Evolutionary conservation across 2,113 vertebrate genomes (phyloP), one percentile per base, ranked within the genome.

Genomic region (Bufo gargarizans): DNA sequence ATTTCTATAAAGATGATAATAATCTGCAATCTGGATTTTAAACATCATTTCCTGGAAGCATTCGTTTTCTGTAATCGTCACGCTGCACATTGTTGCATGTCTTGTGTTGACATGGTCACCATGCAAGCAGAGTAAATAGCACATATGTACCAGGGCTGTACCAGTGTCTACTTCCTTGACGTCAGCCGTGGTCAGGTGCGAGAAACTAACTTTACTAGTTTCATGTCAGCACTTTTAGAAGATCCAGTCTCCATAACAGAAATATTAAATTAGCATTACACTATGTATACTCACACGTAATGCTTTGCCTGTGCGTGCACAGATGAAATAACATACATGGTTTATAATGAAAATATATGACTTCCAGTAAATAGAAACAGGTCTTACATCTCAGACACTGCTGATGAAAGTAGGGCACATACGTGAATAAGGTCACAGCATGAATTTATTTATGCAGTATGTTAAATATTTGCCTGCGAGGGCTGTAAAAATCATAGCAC

Each of bases 131-230:
- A 55, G 47, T 74, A 88, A 83, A 88, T 72, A 88, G 80, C 50
- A 83, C 9, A 63, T 22, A 67, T 69, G 19, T 49, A 3, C 45
- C 14, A 55, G 20, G 6, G 4, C 22, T 69, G 20, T 50, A 76
- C 53, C 80, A 77, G 33, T 83, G 43, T 83, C 71, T 82, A 22
- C 56, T 88, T 84, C 87, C 87, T 88, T 77, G 80, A 84, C 59
- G 87, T 77, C 43, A 83, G 72, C 69, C 77, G 71, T 84, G 87
- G 80, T 84, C 59, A 77, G n/a, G n/a, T 16, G 43, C 69, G 61
- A 82, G 80, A 77, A 88, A 22, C 76, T 53, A 83, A 71, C 80
- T 69, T 59, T 53, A 82, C n/a, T 33, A 22, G n/a, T 77, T 88
- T 84, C 50, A 88, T 76, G 45, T 45, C 61, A 74, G 69, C 69